phyloP scores from a whole-genome alignment of 2,797 vertebrate genomes.

The Gymnoscopelus braueri region DNA sequence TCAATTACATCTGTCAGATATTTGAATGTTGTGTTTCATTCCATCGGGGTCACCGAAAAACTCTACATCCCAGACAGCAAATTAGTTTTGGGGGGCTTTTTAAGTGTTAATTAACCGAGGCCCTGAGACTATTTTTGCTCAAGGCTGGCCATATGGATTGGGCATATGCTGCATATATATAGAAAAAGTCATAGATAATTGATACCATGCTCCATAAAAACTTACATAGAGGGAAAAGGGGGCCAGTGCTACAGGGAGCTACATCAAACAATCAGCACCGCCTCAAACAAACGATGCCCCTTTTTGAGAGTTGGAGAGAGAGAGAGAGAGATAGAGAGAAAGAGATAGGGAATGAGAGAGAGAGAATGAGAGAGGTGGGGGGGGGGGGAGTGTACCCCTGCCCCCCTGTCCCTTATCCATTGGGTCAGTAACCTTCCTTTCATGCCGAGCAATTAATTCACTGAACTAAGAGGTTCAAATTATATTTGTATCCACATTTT shows the following conservation, averaged over 20 bases:
- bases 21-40: conserved; percentile 23
- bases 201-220: conserved; percentile 76
- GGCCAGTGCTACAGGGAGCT: conserved; percentile 66
- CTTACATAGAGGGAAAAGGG: conserved; percentile 45
- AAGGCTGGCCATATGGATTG: conserved; percentile 76
- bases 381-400: too few species aligned
- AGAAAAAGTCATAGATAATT: conserved; percentile 76
- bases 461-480: conserved; percentile 5
- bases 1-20: conserved; percentile 6
- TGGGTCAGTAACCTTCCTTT: not conserved
- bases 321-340: conserved; percentile 7
- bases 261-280: conserved; percentile 67
- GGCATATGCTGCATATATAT: conserved; percentile 75
- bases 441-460: conserved; percentile 2
- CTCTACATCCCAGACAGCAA: conserved; percentile 43
- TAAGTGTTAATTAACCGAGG: conserved; percentile 66
- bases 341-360: not conserved
- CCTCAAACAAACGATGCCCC: conserved; percentile 56
- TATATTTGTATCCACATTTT: conserved; percentile 30
- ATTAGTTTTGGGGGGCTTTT: conserved; percentile 48
- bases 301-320: conserved; percentile 34
- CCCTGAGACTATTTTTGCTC: conserved; percentile 55
- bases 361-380: too few species aligned
- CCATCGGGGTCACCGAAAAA: conserved; percentile 40
- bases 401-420: conserved; percentile 19